phyloP scores from a whole-genome alignment of 2,888 invertebrate genomes.

The Chrysotoxum bicinctum region DNA sequence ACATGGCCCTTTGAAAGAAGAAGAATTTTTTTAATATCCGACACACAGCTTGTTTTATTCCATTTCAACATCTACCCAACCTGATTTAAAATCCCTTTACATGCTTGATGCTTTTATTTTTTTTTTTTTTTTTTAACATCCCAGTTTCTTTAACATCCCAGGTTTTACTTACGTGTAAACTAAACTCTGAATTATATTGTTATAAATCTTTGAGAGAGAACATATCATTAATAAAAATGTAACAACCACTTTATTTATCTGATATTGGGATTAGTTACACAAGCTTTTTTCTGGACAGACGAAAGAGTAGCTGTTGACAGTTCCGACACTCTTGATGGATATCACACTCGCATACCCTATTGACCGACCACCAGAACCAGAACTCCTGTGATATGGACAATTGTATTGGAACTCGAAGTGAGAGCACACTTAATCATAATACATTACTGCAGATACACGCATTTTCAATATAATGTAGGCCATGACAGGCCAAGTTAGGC shows the following conservation, averaged over 20 bases:
- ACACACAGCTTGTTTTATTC: too few relatives aligned
- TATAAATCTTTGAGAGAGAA: neutral
- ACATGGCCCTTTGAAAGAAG: too few relatives aligned
- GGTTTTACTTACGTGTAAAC: neutral
- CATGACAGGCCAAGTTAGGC: neutral
- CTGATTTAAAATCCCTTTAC: too few relatives aligned
- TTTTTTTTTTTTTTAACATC: too few relatives aligned
- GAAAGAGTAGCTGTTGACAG: slow-evolving; percentile 7
- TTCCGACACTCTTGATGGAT: slow-evolving; percentile 38
- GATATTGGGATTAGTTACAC: slow-evolving; percentile 1
- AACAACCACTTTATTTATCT: slow-evolving; percentile 12
- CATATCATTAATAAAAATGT: slow-evolving; percentile 1
- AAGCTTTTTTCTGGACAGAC: neutral
- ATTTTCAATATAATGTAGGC: slow-evolving; percentile 4
- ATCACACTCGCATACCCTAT: neutral
- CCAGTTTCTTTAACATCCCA: neutral
- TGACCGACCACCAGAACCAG: neutral
- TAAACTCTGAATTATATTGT: neutral
- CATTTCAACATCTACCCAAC: too few relatives aligned
- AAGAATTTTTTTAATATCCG: too few relatives aligned
- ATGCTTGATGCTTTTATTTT: too few relatives aligned
- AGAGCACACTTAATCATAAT: slow-evolving; percentile 2
- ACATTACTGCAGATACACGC: neutral
- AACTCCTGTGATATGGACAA: neutral
- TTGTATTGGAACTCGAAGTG: neutral